Base-by-base conservation (phyloP, 2,113 vertebrate species). In the Orientallactaga bullata region DNA sequence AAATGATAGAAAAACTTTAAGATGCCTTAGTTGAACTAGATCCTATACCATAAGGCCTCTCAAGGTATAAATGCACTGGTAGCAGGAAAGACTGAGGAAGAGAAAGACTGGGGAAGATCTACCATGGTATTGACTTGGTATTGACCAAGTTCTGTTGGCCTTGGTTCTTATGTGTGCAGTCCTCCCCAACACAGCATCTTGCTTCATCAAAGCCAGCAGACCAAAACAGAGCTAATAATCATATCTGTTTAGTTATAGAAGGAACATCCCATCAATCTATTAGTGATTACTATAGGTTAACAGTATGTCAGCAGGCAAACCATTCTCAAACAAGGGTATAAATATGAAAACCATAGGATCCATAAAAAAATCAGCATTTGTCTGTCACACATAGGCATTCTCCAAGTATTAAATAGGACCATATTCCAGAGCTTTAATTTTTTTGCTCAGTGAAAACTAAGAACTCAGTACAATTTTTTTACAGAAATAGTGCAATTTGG, bases 391-490 rank as follows among this genome's bases (percentile, higher is more conserved):
- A 24, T 18, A 71, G n/a, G 7, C 51, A 60, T 83, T 93, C 26
- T 35, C 28, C 66, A 78, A 78, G 65, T 95, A 66, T 74, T 55
- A 39, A 93, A 47, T 73, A 37, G 51, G 5, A 1, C 60, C 28
- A 12, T 35, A 10, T 87, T 74, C 58, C 61, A 85, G 88, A 95
- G 73, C 10, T n/a, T 4, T 24, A 55, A 55, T 10, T 55, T 55
- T 94, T 51, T 91, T 84, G 2, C 24, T 92, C 71, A 39, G 3
- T 51, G 88, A 37, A 85, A 88, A 84, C 28, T 72, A 80, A 86
- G 71, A 94, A 81, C 68, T 65, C 23, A 18, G 26, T 79, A 13
- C 72, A 10, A 55, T 91, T 84, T 94, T 90, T 20, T 90, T 85
- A 35, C 21, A 85, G 51, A 91, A 39, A 80, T 17, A 86, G 26